Evolutionary conservation across 2,797 vertebrate genomes (phyloP).

Genomic region (Vultur gryphus): DNA sequence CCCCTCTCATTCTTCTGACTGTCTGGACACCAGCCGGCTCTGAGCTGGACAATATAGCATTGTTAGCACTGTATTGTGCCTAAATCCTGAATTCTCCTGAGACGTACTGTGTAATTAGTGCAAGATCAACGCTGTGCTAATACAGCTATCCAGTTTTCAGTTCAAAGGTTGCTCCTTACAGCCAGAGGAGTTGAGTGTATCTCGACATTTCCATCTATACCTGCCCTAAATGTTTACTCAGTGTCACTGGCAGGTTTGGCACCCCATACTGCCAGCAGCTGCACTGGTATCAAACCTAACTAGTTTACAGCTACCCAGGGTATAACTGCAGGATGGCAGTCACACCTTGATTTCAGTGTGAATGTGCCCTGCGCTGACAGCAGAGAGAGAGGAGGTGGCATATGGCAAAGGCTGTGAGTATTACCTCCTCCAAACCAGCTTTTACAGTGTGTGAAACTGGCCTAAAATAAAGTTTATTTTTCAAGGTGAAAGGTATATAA

Average conservation of each 20-base stretch:
- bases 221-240: background rate
- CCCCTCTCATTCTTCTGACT: background rate
- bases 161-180: background rate
- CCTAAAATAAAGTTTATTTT: slow-evolving; percentile 9
- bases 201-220: background rate
- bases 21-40: background rate
- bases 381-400: background rate
- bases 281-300: background rate
- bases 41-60: background rate
- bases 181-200: background rate
- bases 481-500: slow-evolving; percentile 42
- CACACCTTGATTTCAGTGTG: background rate
- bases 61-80: no score
- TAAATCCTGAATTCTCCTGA: background rate
- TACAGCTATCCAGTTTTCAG: background rate
- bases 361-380: background rate
- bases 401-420: background rate
- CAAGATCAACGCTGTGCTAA: background rate
- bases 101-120: background rate
- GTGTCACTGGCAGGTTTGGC: background rate
- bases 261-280: background rate
- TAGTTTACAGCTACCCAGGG: background rate
- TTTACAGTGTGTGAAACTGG: background rate
- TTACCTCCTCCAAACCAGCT: background rate
- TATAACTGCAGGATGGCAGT: background rate